Evolutionary conservation across 2,113 vertebrate genomes (phyloP).

Genomic region (Mus pahari): DNA sequence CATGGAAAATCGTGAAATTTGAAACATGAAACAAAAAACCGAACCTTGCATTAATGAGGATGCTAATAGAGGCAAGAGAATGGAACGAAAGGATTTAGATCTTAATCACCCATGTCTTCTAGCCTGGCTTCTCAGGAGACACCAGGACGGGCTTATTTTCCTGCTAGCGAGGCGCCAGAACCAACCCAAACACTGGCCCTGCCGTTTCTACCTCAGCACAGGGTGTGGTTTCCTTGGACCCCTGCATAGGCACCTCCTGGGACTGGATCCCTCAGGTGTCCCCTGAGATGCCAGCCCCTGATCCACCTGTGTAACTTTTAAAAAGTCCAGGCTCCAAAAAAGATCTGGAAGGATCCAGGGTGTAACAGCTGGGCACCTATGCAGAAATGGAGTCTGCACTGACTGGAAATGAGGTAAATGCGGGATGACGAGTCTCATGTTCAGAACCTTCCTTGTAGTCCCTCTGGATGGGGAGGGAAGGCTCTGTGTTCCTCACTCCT

Average conservation of each 20-base stretch:
- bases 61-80: background rate
- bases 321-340: background rate
- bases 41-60: background rate
- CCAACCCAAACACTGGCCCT: fast-evolving
- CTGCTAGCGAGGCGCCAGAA: background rate
- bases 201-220: background rate
- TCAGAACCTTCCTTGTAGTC: background rate
- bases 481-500: fast-evolving
- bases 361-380: background rate
- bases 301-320: background rate
- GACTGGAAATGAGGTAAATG: background rate
- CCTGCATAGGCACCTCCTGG: background rate
- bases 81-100: background rate
- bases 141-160: fast-evolving
- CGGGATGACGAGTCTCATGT: background rate
- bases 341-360: background rate
- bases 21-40: background rate
- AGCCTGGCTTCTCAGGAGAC: background rate
- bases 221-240: background rate
- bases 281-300: background rate
- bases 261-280: background rate
- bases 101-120: fast-evolving
- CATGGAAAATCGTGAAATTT: background rate
- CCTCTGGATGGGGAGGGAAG: background rate
- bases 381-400: background rate